Percentiles rank a stretch among this genome's conserved stretches.
Conservation (phyloP, 2,888 invertebrate genomes). For the Criorhina ranunculi region DNA sequence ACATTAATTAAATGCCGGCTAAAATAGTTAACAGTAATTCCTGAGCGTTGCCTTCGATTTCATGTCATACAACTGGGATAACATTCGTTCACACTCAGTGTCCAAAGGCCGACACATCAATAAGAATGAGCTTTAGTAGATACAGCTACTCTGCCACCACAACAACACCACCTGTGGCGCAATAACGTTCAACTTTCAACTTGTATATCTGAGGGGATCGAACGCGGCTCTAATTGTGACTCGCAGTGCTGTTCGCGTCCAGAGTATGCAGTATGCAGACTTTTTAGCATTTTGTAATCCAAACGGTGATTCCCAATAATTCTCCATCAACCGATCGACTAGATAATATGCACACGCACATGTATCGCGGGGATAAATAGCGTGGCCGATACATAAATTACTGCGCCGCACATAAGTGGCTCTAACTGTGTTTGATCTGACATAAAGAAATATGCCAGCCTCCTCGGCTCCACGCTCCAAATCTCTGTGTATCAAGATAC, state of each 20-base stretch:
- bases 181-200: conserved; percentile 65
- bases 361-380: conserved; percentile 70
- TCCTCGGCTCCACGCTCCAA: conserved; percentile 55
- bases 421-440: conserved; percentile 75
- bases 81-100: conserved; percentile 28
- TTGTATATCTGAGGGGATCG: conserved; percentile 57
- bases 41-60: conserved; percentile 63
- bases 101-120: conserved; percentile 57
- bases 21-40: conserved; percentile 66
- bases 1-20: conserved; percentile 71
- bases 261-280: not conserved
- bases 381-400: conserved; percentile 72
- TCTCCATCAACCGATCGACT: conserved; percentile 53
- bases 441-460: conserved; percentile 67
- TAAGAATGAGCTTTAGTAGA: conserved; percentile 39
- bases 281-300: conserved; percentile 39
- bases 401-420: conserved; percentile 69
- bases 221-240: conserved; percentile 60
- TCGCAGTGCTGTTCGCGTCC: conserved; percentile 7
- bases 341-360: conserved; percentile 67
- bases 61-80: conserved; percentile 60
- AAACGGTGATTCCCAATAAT: conserved; percentile 73
- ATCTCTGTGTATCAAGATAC: conserved; percentile 35
- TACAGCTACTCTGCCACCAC: conserved; percentile 40
- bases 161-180: conserved; percentile 61